Evolutionary conservation across 2,797 vertebrate species (phyloP), one percentile per base, ranked within the genome.

Genomic region (Sylvia borin): DNA sequence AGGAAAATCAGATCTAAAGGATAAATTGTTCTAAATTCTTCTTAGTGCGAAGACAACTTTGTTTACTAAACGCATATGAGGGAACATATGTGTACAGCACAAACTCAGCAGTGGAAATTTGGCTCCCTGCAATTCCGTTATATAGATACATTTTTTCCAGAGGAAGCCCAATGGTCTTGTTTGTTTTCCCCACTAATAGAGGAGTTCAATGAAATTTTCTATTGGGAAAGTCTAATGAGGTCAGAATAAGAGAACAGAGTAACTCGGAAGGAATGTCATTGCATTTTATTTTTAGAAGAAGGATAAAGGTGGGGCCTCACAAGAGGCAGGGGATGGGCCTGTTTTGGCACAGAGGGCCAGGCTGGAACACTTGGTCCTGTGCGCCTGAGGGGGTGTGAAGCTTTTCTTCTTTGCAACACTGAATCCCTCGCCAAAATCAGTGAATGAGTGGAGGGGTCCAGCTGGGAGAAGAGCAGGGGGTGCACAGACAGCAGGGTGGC

Each of bases 201-300:
- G 67, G 38, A 88, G 78, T 85, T 95, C 88, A 93, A 92, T 93
- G 61, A 92, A 95, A 82, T 93, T 95, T 94, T 92, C 83, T 87
- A 87, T 67, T 88, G 57, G 91, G 65, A 88, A 92, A 96, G 90
- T 48, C 88, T 94, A 96, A 96, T 76, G 76, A 93, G 93, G 93
- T 96, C 92, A 96, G 87, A 94, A 70, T 27, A 93, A 88, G 85
- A 93, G 87, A 92, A 72, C 64, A 88, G 62, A 93, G 66, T 86
- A 95, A 96, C 51, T 66, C 90, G 83, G 76, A 94, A 95, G 76
- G 92, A 95, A 92, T 96, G 94, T 90, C 82, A 80, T 47, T 82
- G 88, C 34, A 8, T 76, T 87, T 95, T 96, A 95, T 95, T 96
- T 96, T 94, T 97, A 95, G 95, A 84, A 61, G 43, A 70, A 93